A percentile compares a stretch with the other conserved stretches of the same genome.
phyloP scores from a whole-genome alignment of 2,113 vertebrate genomes.

The Sialia sialis region DNA sequence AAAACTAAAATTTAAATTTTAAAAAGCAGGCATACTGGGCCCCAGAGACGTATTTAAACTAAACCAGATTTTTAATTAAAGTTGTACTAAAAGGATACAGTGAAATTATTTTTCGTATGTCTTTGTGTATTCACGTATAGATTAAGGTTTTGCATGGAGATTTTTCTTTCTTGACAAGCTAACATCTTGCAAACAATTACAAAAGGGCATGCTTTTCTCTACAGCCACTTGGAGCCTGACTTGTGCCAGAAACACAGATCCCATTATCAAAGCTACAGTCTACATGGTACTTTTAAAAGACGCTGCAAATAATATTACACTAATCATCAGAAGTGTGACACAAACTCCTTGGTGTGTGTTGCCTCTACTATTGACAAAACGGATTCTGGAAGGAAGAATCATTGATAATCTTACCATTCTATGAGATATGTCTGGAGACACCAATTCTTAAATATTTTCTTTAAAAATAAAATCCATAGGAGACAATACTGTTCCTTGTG shows the following conservation, averaged over 20 bases:
- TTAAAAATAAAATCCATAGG: not conserved
- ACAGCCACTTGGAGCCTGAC: not conserved
- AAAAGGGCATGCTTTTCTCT: not conserved
- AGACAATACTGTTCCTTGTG: not conserved
- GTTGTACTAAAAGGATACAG: accelerated
- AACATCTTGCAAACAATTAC: not conserved
- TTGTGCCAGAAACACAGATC: not conserved
- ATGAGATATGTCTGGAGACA: not conserved
- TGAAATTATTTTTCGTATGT: not conserved
- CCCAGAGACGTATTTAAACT: not conserved
- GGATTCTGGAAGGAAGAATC: not conserved
- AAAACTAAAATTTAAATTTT: not conserved
- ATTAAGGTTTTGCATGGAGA: not conserved
- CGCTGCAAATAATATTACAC: not conserved
- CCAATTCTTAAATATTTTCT: not conserved
- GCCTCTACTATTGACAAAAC: not conserved
- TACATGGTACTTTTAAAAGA: not conserved
- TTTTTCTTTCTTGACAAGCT: not conserved
- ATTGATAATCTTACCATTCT: not conserved
- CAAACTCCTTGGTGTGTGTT: not conserved
- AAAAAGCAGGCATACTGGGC: not conserved
- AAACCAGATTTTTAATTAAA: not conserved
- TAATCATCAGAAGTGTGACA: not conserved
- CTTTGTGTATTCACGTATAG: not conserved
- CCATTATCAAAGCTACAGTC: not conserved